Evolutionary conservation across 2,113 vertebrate species (phyloP).

Genomic region (Pluvianellus socialis): DNA sequence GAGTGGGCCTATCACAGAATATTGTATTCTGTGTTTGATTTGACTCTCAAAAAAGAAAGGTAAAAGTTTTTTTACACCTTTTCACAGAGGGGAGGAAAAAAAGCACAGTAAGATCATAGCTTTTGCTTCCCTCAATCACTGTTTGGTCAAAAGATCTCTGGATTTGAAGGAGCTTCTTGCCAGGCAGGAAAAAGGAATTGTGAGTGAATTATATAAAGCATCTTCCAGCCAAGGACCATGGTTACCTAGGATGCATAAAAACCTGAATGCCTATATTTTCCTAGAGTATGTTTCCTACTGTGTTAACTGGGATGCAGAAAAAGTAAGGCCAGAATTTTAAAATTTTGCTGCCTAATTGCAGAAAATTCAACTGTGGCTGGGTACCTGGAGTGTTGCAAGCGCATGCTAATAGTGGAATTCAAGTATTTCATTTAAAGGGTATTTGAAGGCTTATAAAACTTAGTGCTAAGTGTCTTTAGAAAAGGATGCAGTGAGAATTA

Average conservation of each 20-base stretch:
- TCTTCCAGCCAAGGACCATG: neutral
- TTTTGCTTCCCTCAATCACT: neutral
- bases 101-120: fast-evolving
- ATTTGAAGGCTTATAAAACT: neutral
- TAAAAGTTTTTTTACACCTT: neutral
- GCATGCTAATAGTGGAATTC: neutral
- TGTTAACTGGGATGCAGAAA: neutral
- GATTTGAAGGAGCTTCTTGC: neutral
- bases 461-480: neutral
- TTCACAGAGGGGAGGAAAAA: neutral
- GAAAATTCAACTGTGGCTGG: neutral
- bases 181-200: neutral
- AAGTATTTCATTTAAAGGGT: neutral
- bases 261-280: neutral
- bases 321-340: neutral
- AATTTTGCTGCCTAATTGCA: neutral
- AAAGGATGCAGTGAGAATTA: neutral
- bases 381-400: neutral
- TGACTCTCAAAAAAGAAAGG: neutral
- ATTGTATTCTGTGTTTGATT: neutral
- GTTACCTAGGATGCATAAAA: neutral
- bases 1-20: neutral
- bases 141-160: neutral
- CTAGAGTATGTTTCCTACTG: neutral
- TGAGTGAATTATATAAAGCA: neutral